Conservation (phyloP, 2,113 vertebrate species). For the Mungos mungo region DNA sequence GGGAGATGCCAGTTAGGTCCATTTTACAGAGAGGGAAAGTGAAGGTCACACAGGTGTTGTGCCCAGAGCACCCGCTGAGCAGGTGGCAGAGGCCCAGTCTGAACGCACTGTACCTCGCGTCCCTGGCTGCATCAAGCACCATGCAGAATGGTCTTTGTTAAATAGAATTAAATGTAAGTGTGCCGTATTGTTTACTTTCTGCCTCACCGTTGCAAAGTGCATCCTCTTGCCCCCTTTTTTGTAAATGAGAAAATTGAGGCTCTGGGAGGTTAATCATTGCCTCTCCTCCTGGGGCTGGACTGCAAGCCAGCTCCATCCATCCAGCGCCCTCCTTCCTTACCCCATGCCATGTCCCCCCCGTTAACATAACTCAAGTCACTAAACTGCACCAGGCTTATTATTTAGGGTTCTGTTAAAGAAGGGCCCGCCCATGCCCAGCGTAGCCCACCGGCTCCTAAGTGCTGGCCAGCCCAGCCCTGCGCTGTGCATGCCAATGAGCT, state of each 20-base stretch:
- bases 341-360: neutral
- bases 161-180: neutral
- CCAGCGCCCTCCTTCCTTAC: neutral
- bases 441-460: neutral
- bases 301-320: neutral
- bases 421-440: neutral
- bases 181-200: rapidly evolving
- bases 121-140: neutral
- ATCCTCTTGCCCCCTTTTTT: neutral
- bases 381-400: neutral
- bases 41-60: neutral
- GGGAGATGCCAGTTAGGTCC: neutral
- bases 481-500: neutral
- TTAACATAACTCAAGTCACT: neutral
- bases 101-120: neutral
- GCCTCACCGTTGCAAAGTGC: neutral
- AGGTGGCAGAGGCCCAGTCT: neutral
- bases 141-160: neutral
- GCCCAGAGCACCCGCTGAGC: neutral
- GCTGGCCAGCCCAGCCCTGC: neutral
- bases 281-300: neutral
- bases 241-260: neutral
- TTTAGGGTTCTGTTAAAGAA: neutral
- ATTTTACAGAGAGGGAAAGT: neutral
- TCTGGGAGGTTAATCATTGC: neutral